A percentile compares a stretch with the other conserved stretches of the same genome.
Conservation (phyloP, 2,888 invertebrate genomes). For the Nomada ferruginata region DNA sequence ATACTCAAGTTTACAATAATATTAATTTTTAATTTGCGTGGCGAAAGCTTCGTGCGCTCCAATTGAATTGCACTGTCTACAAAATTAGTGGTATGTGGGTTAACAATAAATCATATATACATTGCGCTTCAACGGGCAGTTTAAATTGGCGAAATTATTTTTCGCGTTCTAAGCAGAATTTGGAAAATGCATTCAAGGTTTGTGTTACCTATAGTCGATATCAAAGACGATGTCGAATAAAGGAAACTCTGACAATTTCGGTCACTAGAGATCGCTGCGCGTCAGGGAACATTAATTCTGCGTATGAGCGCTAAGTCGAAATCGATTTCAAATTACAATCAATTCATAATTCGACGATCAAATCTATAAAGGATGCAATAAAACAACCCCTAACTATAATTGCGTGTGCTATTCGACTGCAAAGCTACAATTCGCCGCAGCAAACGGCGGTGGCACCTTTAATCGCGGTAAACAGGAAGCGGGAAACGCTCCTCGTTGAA, state of each 20-base stretch:
- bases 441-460: background rate
- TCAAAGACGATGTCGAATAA: background rate
- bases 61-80: no score
- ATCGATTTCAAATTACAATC: background rate
- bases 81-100: no score
- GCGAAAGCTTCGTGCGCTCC: no score
- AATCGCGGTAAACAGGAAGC: background rate
- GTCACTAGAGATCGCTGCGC: slow-evolving; percentile 30
- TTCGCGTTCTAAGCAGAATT: background rate
- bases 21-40: no score
- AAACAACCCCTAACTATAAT: background rate
- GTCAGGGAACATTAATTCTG: slow-evolving; percentile 19
- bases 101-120: no score
- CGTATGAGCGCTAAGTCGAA: background rate
- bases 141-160: background rate
- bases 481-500: background rate
- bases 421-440: no score
- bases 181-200: no score
- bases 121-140: background rate
- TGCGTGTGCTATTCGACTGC: background rate
- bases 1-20: slow-evolving; percentile 50
- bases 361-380: no score
- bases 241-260: background rate
- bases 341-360: background rate
- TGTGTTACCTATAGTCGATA: slow-evolving; percentile 31